phyloP scores from a whole-genome alignment of 2,797 vertebrate species.

The Taeniopygia guttata region DNA sequence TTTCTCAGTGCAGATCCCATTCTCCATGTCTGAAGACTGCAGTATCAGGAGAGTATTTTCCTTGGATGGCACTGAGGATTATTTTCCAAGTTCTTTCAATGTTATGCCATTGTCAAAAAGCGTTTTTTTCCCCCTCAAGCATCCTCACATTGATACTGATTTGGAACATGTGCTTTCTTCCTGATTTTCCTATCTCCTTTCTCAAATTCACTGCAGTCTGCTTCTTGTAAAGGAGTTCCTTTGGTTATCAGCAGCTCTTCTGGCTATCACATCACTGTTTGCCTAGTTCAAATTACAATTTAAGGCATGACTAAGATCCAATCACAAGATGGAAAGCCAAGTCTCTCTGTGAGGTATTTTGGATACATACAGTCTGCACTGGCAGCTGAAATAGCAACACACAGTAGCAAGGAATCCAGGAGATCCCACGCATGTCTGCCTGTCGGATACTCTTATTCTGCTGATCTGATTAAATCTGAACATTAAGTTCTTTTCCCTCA shows the following conservation, averaged over 20 bases:
- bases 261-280: neutral
- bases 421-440: neutral
- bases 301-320: neutral
- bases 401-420: slow-evolving; percentile 1
- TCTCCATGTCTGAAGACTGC: accelerated
- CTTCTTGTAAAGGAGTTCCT: neutral
- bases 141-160: neutral
- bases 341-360: neutral
- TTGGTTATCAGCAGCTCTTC: neutral
- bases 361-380: neutral
- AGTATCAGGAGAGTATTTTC: neutral
- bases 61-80: neutral
- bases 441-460: neutral
- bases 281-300: neutral
- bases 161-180: neutral
- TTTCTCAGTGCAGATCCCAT: neutral
- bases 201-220: neutral
- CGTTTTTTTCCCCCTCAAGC: neutral
- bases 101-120: accelerated
- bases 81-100: neutral
- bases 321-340: neutral
- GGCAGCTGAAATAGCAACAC: slow-evolving; percentile 18
- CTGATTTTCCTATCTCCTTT: neutral
- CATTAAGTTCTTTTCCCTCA: neutral
- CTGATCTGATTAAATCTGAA: slow-evolving; percentile 54